Evolutionary conservation across 2,113 vertebrate genomes (phyloP).

Genomic region (Phycodurus eques): DNA sequence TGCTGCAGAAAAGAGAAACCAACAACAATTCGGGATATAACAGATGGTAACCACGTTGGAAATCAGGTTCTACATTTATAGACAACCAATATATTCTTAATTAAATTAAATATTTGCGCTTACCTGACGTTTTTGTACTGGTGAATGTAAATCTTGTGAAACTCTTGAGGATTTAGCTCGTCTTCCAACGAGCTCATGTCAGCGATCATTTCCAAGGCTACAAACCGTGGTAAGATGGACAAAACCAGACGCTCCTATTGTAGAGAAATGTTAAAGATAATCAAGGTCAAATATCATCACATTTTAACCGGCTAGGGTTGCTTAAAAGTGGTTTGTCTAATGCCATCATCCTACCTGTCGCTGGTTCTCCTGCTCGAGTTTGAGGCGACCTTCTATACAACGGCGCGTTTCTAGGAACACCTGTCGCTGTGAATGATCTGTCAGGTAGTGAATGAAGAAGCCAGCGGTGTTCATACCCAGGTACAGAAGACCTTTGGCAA

Average conservation of each 20-base stretch:
- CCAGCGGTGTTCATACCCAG: constrained; percentile 95
- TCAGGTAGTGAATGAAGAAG: constrained; percentile 94
- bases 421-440: constrained; percentile 89
- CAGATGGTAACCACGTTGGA: background rate
- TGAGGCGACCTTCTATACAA: constrained; percentile 89
- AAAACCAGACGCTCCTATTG: constrained; percentile 71
- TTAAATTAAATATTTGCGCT: background rate
- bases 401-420: constrained; percentile 92
- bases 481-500: constrained; percentile 87
- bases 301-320: background rate
- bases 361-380: constrained; percentile 91
- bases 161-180: constrained; percentile 68
- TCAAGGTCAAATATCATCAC: background rate
- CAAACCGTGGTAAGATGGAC: constrained; percentile 73
- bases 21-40: background rate
- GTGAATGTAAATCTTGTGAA: constrained; percentile 77
- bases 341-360: constrained; percentile 80
- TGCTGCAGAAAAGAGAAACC: constrained; percentile 68
- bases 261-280: background rate
- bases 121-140: constrained; percentile 77
- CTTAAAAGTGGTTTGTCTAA: background rate
- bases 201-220: constrained; percentile 77
- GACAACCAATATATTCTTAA: background rate
- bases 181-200: constrained; percentile 71
- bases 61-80: background rate